Evolutionary conservation across 2,113 vertebrate species (phyloP).

Genomic region (Oryzias celebensis): DNA sequence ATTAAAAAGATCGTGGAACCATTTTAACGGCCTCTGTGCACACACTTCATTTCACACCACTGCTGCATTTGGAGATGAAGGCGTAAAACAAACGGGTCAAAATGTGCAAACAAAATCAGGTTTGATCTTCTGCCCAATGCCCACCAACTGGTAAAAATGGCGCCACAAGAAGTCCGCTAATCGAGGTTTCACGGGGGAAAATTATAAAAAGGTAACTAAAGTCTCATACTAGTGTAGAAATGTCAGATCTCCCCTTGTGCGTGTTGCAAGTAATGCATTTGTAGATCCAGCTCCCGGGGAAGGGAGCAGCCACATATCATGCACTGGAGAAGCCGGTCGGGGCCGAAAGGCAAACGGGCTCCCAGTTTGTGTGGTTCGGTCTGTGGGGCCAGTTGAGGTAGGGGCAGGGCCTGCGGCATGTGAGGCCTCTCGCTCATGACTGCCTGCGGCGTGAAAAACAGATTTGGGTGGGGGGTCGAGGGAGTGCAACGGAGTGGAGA

Average conservation of each 20-base stretch:
- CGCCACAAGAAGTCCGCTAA: conserved; percentile 27
- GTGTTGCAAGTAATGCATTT: conserved; percentile 82
- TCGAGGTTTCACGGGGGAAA: conserved; percentile 36
- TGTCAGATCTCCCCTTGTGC: conserved; percentile 77
- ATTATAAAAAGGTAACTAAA: conserved; percentile 27
- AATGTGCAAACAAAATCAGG: conserved; percentile 24
- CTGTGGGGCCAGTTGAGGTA: conserved; percentile 65
- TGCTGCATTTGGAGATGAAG: conserved; percentile 21
- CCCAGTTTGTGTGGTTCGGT: conserved; percentile 68
- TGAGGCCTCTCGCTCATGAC: conserved; percentile 68
- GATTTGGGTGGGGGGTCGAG: conserved; percentile 68
- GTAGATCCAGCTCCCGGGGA: conserved; percentile 77
- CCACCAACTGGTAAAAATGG: conserved; percentile 22
- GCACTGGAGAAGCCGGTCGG: conserved; percentile 76
- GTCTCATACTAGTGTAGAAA: conserved; percentile 27
- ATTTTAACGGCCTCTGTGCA: conserved; percentile 24
- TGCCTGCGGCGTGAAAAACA: conserved; percentile 74
- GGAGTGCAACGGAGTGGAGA: conserved; percentile 70
- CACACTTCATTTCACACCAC: conserved; percentile 21
- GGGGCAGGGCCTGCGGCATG: conserved; percentile 66
- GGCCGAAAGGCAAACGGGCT: conserved; percentile 69
- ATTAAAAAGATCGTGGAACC: conserved; percentile 23
- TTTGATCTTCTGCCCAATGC: conserved; percentile 27
- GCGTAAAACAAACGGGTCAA: background rate
- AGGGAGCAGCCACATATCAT: conserved; percentile 79